These are phyloP conservation scores for Harpegnathos saltator DNA, from an alignment of 1,140 invertebrate species.

Conservation along the genomic window DNA sequence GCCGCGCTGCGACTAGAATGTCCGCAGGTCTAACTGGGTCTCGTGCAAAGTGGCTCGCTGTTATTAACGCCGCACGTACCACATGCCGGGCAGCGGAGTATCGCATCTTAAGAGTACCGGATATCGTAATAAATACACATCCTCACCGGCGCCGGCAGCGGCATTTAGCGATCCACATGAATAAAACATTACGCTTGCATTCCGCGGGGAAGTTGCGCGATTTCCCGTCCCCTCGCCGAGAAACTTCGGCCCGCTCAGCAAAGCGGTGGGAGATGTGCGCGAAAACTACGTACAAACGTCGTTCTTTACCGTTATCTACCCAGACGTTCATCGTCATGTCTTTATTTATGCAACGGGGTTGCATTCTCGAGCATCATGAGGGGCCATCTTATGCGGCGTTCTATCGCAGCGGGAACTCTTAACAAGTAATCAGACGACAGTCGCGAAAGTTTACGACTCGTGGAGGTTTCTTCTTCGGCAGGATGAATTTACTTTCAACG, in stretches of 20 bases:
- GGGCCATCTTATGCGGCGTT: constrained; percentile 8
- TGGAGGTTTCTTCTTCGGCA: background rate
- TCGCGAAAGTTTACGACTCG: constrained; percentile 5
- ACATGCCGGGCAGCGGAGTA: constrained; percentile 54
- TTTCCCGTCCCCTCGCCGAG: constrained; percentile 44
- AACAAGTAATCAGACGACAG: constrained; percentile 3
- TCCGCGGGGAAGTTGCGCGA: constrained; percentile 52
- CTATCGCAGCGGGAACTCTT: constrained; percentile 17
- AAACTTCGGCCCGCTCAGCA: constrained; percentile 54
- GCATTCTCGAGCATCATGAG: constrained; percentile 47
- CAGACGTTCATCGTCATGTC: constrained; percentile 54
- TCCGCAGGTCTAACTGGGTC: no score
- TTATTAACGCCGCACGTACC: constrained; percentile 18
- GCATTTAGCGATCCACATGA: constrained; percentile 73
- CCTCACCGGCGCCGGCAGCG: constrained; percentile 36
- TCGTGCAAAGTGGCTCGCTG: background rate
- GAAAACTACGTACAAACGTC: constrained; percentile 46
- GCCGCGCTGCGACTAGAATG: no score
- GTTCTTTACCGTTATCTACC: constrained; percentile 53
- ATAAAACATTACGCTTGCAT: constrained; percentile 70
- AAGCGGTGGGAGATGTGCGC: constrained; percentile 30
- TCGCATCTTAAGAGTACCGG: constrained; percentile 16
- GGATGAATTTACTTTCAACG: background rate
- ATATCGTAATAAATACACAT: constrained; percentile 67
- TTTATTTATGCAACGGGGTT: constrained; percentile 54